phyloP scores from a whole-genome alignment of 2,113 vertebrate species.

The Leucopsar rothschildi region DNA sequence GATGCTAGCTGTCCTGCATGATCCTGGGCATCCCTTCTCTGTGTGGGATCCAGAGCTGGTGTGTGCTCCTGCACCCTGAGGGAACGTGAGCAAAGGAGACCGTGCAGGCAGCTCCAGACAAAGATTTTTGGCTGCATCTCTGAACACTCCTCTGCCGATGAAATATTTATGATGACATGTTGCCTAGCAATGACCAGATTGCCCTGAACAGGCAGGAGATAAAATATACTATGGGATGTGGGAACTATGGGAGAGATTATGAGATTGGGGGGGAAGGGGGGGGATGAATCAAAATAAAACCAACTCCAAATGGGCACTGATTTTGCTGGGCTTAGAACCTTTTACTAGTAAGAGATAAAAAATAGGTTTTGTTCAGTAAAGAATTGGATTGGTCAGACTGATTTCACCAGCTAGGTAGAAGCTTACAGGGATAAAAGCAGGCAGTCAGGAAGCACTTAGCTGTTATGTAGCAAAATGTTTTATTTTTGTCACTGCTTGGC shows the following conservation, averaged over 20 bases:
- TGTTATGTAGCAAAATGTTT: constrained; percentile 50
- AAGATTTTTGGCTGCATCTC: constrained; percentile 14
- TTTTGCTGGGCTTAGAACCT: background rate
- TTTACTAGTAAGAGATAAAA: background rate
- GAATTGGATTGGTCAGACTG: constrained; percentile 3
- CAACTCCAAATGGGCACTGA: background rate
- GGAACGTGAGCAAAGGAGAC: background rate
- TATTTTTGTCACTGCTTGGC: constrained; percentile 49
- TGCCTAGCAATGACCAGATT: constrained; percentile 74
- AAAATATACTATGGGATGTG: background rate
- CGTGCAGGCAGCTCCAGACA: background rate
- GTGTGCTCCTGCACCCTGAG: background rate
- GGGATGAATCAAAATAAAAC: background rate
- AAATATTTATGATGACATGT: constrained; percentile 74
- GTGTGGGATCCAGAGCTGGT: background rate
- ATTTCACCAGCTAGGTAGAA: constrained; percentile 44
- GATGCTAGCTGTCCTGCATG: background rate
- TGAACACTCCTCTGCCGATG: constrained; percentile 37
- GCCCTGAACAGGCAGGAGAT: constrained; percentile 28
- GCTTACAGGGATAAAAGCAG: constrained; percentile 39
- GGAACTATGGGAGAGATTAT: background rate
- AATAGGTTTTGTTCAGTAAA: constrained; percentile 9
- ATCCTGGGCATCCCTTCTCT: background rate
- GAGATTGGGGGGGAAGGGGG: background rate
- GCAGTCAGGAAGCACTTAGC: constrained; percentile 51